Percentiles rank a stretch among this genome's conserved stretches.
Conservation (phyloP, 2,888 invertebrate genomes). For the Elegia similella region DNA sequence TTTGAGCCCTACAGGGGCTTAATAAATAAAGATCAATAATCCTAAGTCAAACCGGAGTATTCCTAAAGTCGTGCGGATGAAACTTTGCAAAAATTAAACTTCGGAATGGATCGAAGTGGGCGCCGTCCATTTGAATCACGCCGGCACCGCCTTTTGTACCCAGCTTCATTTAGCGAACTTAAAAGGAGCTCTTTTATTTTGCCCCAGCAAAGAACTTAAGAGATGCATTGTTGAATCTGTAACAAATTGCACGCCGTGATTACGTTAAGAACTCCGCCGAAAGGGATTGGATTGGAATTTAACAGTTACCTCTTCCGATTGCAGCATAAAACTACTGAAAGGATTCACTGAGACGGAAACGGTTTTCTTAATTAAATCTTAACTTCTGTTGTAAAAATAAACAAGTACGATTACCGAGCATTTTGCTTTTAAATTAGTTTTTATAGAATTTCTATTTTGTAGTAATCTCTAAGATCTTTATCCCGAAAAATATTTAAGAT, state of each 20-base stretch:
- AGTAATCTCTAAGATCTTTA: background rate
- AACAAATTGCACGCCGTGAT: conserved; percentile 78
- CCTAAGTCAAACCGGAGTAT: conserved; percentile 37
- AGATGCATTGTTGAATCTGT: conserved; percentile 79
- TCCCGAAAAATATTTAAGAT: no score
- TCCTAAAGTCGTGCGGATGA: conserved; percentile 61
- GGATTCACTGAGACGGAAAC: conserved; percentile 23
- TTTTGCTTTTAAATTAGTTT: conserved; percentile 10
- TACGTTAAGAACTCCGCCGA: conserved; percentile 61
- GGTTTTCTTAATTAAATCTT: conserved; percentile 32
- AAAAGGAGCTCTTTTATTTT: conserved; percentile 72
- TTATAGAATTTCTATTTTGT: background rate
- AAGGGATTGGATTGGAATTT: conserved; percentile 62
- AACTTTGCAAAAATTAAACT: conserved; percentile 76
- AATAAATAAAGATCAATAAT: background rate
- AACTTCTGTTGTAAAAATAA: conserved; percentile 23
- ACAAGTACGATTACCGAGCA: background rate
- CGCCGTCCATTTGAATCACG: conserved; percentile 76
- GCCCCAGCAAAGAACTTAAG: conserved; percentile 65
- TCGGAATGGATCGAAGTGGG: conserved; percentile 71
- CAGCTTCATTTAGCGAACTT: conserved; percentile 79
- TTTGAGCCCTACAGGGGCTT: background rate
- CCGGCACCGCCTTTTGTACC: conserved; percentile 75
- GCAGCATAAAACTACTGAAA: conserved; percentile 42
- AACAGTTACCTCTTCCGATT: conserved; percentile 48